Percentiles rank a stretch among this genome's conserved stretches.
Evolutionary conservation across 2,113 vertebrate species (phyloP).

Genomic region (Tragelaphus imberbis): DNA sequence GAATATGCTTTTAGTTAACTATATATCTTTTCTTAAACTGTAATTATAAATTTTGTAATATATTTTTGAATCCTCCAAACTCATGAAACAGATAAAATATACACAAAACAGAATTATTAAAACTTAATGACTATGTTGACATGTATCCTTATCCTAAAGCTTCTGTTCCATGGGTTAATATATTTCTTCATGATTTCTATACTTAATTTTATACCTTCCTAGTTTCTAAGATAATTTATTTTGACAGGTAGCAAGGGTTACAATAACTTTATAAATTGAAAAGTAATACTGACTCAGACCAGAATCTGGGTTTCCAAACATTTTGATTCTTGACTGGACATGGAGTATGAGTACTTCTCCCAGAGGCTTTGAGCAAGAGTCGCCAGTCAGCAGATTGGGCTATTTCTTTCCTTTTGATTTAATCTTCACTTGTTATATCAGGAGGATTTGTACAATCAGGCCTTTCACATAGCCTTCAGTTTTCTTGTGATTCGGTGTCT

Average conservation of each 20-base stretch:
- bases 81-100: neutral
- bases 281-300: neutral
- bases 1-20: neutral
- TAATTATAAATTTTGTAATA: neutral
- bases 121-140: neutral
- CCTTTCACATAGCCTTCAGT: neutral
- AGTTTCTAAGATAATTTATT: neutral
- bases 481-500: neutral
- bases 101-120: neutral
- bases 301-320: neutral
- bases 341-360: neutral
- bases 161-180: neutral
- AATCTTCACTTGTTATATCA: neutral
- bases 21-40: neutral
- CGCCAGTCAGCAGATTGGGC: no score
- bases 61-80: neutral
- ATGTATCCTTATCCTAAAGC: neutral
- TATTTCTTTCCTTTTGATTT: neutral
- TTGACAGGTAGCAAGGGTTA: neutral
- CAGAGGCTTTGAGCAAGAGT: neutral
- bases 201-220: neutral
- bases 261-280: slow-evolving; percentile 1
- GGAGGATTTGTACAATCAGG: neutral
- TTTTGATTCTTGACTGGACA: neutral
- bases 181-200: neutral